Conservation (phyloP, 2,797 vertebrate genomes). For the Meda fulgida region DNA sequence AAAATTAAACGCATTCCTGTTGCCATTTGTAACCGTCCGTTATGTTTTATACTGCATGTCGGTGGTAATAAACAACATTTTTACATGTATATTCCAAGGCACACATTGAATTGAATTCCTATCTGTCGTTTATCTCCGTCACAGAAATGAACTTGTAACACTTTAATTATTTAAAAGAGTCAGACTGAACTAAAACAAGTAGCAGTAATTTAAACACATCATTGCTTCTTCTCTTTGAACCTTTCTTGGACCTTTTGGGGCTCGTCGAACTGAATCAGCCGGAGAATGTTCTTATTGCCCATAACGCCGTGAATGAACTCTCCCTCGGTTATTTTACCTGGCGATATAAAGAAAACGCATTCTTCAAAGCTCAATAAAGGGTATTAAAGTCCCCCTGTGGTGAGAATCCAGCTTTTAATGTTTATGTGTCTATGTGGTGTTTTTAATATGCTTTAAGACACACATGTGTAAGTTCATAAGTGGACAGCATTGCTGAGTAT, state of each 20-base stretch:
- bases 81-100: background rate
- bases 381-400: too few relatives aligned
- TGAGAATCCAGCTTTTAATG: too few relatives aligned
- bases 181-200: background rate
- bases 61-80: constrained; percentile 32
- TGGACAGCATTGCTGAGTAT: too few relatives aligned
- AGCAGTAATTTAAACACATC: background rate
- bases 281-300: constrained; percentile 77
- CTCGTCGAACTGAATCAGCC: constrained; percentile 77
- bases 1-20: background rate
- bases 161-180: background rate
- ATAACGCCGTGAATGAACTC: constrained; percentile 78
- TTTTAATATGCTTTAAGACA: too few relatives aligned
- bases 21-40: background rate
- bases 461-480: too few relatives aligned
- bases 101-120: background rate
- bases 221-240: constrained; percentile 70
- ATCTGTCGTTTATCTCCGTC: background rate
- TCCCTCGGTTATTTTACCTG: constrained; percentile 77
- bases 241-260: constrained; percentile 72
- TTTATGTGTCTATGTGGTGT: too few relatives aligned
- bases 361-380: background rate
- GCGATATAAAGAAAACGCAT: background rate
- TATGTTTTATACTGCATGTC: constrained; percentile 10
- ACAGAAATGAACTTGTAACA: background rate